phyloP scores from a whole-genome alignment of 2,113 vertebrate genomes.

The Poicephalus gulielmi region DNA sequence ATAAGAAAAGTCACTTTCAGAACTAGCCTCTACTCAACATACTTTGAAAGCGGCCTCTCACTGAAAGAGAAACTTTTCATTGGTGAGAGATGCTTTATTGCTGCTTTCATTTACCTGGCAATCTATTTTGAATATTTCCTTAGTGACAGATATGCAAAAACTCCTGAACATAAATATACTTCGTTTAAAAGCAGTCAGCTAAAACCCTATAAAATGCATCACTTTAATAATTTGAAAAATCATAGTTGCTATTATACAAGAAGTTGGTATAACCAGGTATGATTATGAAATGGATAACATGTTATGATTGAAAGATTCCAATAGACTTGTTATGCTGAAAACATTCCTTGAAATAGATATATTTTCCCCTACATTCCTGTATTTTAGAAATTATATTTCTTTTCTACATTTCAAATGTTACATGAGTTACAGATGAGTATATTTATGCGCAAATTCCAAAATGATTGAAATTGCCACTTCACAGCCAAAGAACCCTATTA shows the following conservation, averaged over 20 bases:
- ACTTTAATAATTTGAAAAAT: constrained; percentile 45
- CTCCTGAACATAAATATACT: background rate
- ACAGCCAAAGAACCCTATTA: background rate
- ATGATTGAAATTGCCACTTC: background rate
- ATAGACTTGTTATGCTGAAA: constrained; percentile 4
- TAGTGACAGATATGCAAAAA: constrained; percentile 26
- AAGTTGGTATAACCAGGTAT: constrained; percentile 4
- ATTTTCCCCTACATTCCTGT: background rate
- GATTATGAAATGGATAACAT: constrained; percentile 16
- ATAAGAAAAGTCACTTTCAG: background rate
- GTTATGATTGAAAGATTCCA: constrained; percentile 22
- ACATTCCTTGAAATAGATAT: background rate
- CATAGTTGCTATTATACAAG: background rate
- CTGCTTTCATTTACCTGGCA: constrained; percentile 10
- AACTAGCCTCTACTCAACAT: background rate
- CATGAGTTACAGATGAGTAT: background rate
- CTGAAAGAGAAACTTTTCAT: background rate
- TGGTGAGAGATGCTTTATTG: background rate
- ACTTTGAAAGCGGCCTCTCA: background rate
- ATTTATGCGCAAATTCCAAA: constrained; percentile 33
- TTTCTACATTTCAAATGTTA: background rate
- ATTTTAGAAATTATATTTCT: background rate
- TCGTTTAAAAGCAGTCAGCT: constrained; percentile 38
- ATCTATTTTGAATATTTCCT: constrained; percentile 25
- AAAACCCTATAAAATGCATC: constrained; percentile 30